These are phyloP conservation scores for Metaphire vulgaris DNA, from an alignment of 1,140 invertebrate species.

Conservation along the genomic window DNA sequence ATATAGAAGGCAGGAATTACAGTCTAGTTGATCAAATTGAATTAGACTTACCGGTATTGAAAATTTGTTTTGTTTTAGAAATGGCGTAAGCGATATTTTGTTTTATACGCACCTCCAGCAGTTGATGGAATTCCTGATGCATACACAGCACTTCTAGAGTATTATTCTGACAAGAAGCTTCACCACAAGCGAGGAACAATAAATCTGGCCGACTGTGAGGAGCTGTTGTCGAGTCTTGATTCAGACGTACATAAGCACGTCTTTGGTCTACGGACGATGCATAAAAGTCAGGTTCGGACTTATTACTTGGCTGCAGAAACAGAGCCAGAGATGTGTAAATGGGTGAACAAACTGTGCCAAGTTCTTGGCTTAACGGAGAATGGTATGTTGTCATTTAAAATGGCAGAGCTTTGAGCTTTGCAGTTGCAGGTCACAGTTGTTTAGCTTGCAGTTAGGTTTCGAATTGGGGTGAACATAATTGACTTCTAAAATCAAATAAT, in stretches of 20 bases:
- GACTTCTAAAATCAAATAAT: too few relatives aligned
- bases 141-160: constrained; percentile 8
- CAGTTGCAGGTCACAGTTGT: too few relatives aligned
- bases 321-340: constrained; percentile 14
- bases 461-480: too few relatives aligned
- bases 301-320: constrained; percentile 19
- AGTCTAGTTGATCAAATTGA: too few relatives aligned
- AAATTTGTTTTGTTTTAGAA: constrained; percentile 12
- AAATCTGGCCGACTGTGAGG: constrained; percentile 20
- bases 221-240: constrained; percentile 18
- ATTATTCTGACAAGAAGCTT: constrained; percentile 20
- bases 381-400: too few relatives aligned
- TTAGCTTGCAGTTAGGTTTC: too few relatives aligned
- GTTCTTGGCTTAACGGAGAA: constrained; percentile 15
- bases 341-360: constrained; percentile 12
- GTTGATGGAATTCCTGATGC: constrained; percentile 3
- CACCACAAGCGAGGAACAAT: constrained; percentile 11
- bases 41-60: too few relatives aligned
- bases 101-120: constrained; percentile 16
- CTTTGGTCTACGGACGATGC: constrained; percentile 18
- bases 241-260: constrained; percentile 14
- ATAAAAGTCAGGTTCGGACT: constrained; percentile 8
- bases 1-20: too few relatives aligned
- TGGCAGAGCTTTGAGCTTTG: too few relatives aligned
- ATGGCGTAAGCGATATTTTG: constrained; percentile 13